Evolutionary conservation across 1,140 invertebrate genomes (phyloP).

Genomic region (Holcopasites calliopsidis): DNA sequence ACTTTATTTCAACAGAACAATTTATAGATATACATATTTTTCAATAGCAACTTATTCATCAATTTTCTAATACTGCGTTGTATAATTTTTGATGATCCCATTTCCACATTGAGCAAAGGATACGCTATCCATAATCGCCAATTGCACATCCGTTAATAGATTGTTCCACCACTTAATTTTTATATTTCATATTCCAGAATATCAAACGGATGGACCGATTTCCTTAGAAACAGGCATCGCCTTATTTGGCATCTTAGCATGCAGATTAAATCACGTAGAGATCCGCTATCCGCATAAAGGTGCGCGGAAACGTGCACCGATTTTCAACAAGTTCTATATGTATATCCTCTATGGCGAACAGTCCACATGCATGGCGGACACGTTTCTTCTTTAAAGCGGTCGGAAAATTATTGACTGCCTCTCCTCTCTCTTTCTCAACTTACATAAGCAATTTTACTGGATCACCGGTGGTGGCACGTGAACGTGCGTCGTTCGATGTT

Average conservation of each 20-base stretch:
- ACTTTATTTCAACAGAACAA: no score
- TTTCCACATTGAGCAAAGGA: no score
- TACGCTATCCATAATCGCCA: no score
- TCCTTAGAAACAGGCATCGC: not conserved
- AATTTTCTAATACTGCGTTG: no score
- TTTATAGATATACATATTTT: no score
- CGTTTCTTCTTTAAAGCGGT: not conserved
- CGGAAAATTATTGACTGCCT: slow-evolving; percentile 26
- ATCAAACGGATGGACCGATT: not conserved
- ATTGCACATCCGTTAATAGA: no score
- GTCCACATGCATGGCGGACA: not conserved
- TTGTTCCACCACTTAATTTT: no score
- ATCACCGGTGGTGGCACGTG: not conserved
- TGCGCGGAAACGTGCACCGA: slow-evolving; percentile 28
- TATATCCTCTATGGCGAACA: not conserved
- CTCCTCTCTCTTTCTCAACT: slow-evolving; percentile 26
- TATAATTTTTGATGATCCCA: no score
- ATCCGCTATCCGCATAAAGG: slow-evolving; percentile 12
- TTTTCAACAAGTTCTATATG: slow-evolving; percentile 10
- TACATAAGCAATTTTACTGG: slow-evolving; percentile 12
- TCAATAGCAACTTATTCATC: no score
- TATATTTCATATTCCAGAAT: not conserved
- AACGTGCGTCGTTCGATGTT: not conserved
- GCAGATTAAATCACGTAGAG: slow-evolving; percentile 42
- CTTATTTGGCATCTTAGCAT: slow-evolving; percentile 23